Percentiles rank a stretch among this genome's conserved stretches.
Conservation (phyloP, 2,113 vertebrate species). For the Onychostruthus taczanowskii region DNA sequence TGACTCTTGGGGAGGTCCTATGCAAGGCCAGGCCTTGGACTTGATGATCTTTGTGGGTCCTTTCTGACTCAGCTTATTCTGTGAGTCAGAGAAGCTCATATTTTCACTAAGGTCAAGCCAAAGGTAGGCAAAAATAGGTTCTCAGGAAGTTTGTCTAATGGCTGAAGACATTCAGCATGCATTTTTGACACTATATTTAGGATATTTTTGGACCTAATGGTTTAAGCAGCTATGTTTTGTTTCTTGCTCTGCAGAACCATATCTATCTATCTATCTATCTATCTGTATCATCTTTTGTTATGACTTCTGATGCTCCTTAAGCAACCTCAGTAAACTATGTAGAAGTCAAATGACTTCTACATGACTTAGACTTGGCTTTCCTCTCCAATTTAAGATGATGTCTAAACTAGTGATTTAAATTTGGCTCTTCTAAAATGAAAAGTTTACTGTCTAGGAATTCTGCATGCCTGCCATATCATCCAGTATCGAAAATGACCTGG, state of each 20-base stretch:
- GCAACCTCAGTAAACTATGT: neutral
- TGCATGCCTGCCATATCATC: neutral
- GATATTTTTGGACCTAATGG: neutral
- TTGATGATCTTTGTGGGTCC: neutral
- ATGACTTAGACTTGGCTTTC: neutral
- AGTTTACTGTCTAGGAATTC: neutral
- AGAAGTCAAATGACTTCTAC: neutral
- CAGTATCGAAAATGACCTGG: neutral
- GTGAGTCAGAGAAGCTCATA: neutral
- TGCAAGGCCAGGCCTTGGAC: neutral
- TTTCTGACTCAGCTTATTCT: neutral
- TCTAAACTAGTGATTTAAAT: neutral
- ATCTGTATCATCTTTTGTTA: neutral
- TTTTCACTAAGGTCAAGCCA: neutral
- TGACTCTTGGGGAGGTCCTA: neutral
- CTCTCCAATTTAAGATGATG: neutral
- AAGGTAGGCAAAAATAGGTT: neutral
- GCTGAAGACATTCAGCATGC: neutral
- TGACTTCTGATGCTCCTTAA: neutral
- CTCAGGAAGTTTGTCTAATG: neutral
- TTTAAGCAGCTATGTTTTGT: neutral
- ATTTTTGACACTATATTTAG: neutral
- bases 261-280: neutral
- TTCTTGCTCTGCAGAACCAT: neutral
- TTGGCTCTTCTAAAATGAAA: neutral